These are phyloP conservation scores for Tangara arthus DNA, from an alignment of 2,797 vertebrate species.

Conservation along the genomic window DNA sequence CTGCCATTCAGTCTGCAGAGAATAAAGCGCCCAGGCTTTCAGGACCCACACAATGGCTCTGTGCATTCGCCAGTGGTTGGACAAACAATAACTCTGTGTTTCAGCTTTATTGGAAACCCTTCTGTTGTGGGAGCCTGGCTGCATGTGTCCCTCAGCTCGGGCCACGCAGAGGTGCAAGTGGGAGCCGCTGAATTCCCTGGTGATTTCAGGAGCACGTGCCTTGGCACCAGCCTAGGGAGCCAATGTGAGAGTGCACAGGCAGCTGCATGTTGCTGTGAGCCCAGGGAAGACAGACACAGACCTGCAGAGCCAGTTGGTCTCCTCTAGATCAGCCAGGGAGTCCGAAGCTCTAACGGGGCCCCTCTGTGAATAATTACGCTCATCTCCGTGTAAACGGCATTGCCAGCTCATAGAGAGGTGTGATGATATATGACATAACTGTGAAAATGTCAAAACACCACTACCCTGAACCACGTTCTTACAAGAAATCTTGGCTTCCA, in stretches of 20 bases:
- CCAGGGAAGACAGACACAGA: neutral
- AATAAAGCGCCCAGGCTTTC: slow-evolving; percentile 67
- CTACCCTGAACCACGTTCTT: neutral
- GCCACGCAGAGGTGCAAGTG: neutral
- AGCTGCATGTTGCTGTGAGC: neutral
- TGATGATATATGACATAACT: neutral
- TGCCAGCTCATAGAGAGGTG: neutral
- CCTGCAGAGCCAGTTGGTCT: neutral
- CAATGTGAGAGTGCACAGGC: neutral
- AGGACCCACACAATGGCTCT: slow-evolving; percentile 61
- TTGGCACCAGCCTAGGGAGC: neutral
- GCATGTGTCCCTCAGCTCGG: neutral
- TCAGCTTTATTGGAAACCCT: slow-evolving; percentile 63
- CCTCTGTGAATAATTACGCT: neutral
- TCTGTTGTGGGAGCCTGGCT: slow-evolving; percentile 47
- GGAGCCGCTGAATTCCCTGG: neutral
- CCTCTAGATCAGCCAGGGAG: neutral
- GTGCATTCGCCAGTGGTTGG: slow-evolving; percentile 48
- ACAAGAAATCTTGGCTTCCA: neutral
- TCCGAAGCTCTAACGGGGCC: neutral
- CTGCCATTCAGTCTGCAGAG: slow-evolving; percentile 67
- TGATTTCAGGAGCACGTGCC: slow-evolving; percentile 17
- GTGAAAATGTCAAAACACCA: neutral
- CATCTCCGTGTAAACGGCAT: neutral
- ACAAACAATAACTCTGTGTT: slow-evolving; percentile 64